These are phyloP conservation scores for Alca torda DNA, from an alignment of 2,797 vertebrate species.

Conservation along the genomic window DNA sequence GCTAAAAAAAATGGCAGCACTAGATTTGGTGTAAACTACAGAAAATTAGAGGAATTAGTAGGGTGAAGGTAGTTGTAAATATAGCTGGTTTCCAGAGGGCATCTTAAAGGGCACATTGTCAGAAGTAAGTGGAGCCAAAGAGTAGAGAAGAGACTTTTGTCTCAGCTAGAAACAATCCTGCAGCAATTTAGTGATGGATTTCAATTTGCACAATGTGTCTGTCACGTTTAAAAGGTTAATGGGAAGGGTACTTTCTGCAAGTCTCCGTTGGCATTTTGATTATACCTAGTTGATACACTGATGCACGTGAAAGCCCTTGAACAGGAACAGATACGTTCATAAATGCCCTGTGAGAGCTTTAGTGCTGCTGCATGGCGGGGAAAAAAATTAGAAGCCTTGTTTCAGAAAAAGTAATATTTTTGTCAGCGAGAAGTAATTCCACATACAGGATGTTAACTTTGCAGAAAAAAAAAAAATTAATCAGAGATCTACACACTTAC, in stretches of 20 bases:
- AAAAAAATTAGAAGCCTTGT: not conserved
- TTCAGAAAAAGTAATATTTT: not conserved
- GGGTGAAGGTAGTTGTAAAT: not conserved
- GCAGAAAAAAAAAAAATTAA: not conserved
- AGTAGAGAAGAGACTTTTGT: not conserved
- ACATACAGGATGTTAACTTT: not conserved
- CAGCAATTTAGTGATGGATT: not conserved
- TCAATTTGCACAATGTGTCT: not conserved
- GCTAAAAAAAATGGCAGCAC: not conserved
- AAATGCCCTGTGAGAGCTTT: not conserved
- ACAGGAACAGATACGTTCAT: not conserved
- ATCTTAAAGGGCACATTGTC: not conserved
- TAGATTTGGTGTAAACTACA: not conserved
- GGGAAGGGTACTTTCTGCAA: not conserved
- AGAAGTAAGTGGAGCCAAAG: not conserved
- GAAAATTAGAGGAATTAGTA: not conserved
- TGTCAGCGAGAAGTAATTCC: not conserved
- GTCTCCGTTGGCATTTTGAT: not conserved
- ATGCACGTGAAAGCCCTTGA: not conserved
- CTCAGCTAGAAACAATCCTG: not conserved
- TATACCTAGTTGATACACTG: not conserved
- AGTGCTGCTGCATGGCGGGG: not conserved
- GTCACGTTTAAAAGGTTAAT: conserved; percentile 37
- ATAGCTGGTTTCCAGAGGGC: not conserved
- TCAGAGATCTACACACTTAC: not conserved